phyloP scores from a whole-genome alignment of 92 coral and sea anemone species.

The Heteractis magnifica region DNA sequence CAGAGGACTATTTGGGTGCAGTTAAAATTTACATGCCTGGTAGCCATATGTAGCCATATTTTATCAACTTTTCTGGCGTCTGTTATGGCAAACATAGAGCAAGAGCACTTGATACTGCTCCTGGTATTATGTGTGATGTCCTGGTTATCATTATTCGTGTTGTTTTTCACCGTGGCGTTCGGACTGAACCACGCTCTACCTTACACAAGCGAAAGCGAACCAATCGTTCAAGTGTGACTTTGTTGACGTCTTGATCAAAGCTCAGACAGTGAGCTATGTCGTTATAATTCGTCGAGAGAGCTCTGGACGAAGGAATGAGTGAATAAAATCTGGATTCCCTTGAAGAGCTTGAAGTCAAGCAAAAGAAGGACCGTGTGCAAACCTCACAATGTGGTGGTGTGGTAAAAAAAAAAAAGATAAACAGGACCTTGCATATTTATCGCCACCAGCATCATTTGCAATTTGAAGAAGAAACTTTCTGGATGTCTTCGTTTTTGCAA shows the following conservation, averaged over 20 bases:
- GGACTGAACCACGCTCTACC: slow-evolving; percentile 38
- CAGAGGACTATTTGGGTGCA: slow-evolving; percentile 25
- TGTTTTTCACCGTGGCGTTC: slow-evolving; percentile 34
- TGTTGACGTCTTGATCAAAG: background rate
- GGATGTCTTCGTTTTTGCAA: no score
- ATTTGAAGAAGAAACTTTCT: no score
- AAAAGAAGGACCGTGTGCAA: no score
- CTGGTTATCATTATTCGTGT: slow-evolving; percentile 38
- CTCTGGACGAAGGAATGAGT: background rate
- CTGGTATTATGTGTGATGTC: slow-evolving; percentile 8
- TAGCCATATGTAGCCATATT: slow-evolving; percentile 37
- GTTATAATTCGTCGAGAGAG: background rate
- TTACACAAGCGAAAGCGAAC: slow-evolving; percentile 34
- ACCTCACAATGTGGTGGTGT: no score
- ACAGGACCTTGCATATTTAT: no score
- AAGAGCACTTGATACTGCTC: slow-evolving; percentile 7
- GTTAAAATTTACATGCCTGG: slow-evolving; percentile 29
- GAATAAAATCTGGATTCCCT: background rate
- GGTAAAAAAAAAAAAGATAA: no score
- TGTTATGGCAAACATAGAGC: slow-evolving; percentile 40
- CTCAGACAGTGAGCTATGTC: background rate
- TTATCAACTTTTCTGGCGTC: slow-evolving; percentile 44
- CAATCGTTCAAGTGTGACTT: slow-evolving; percentile 39
- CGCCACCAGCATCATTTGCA: no score
- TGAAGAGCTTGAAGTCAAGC: background rate